Evolutionary conservation across 2,888 invertebrate genomes (phyloP).

Genomic region (Eupithecia exiguata): DNA sequence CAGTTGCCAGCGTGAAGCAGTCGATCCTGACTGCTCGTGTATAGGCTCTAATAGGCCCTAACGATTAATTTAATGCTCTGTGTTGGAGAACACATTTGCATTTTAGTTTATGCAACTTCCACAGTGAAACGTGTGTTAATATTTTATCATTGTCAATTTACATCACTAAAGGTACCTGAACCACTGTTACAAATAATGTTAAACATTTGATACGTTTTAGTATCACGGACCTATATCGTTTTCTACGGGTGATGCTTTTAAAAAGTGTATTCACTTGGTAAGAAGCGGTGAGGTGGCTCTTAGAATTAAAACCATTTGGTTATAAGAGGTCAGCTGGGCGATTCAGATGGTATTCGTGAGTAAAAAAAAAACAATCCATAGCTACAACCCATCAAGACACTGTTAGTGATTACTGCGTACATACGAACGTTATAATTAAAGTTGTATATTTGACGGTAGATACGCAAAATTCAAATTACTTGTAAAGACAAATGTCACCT

Average conservation of each 20-base stretch:
- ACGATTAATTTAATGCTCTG: no score
- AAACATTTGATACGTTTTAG: slow-evolving; percentile 20
- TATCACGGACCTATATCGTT: slow-evolving; percentile 6
- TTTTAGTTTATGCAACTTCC: background rate
- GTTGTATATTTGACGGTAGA: no score
- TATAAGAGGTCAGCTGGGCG: background rate
- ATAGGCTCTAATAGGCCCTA: no score
- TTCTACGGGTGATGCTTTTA: background rate
- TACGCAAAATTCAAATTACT: no score
- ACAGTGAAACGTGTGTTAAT: background rate
- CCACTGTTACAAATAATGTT: background rate
- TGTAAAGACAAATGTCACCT: no score
- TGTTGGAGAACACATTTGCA: background rate
- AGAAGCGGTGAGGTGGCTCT: background rate
- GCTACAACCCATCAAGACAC: no score
- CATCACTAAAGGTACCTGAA: slow-evolving; percentile 10
- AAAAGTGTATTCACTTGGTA: background rate
- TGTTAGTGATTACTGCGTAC: no score
- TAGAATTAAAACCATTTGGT: background rate
- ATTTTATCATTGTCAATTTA: background rate
- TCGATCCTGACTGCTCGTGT: no score
- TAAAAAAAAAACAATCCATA: no score
- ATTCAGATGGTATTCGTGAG: background rate
- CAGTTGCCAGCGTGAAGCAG: no score
- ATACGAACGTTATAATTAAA: no score